Conservation (phyloP, 2,888 invertebrate species). For the Athalia cordata region DNA sequence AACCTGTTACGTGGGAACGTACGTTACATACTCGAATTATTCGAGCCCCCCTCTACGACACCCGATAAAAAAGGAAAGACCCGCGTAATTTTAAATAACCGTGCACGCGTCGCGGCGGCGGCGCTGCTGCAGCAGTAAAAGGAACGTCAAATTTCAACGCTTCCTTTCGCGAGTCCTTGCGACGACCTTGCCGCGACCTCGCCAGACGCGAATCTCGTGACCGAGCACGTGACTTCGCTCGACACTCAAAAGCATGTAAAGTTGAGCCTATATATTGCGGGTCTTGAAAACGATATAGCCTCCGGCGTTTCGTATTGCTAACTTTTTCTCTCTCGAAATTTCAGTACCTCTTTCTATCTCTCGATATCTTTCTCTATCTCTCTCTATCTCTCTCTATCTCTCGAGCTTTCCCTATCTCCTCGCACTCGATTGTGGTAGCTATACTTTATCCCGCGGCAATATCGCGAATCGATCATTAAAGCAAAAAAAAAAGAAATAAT, state of each 20-base stretch:
- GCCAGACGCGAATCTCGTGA: conserved; percentile 37
- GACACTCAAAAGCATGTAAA: conserved; percentile 13
- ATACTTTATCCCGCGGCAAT: not conserved
- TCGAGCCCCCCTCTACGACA: conserved; percentile 4
- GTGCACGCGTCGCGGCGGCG: not conserved
- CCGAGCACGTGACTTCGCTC: conserved; percentile 29
- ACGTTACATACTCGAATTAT: too few species aligned
- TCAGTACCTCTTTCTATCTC: not conserved
- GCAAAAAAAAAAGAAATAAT: too few species aligned
- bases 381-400: too few species aligned
- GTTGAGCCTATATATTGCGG: conserved; percentile 4
- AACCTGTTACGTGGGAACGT: not conserved
- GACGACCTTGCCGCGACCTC: conserved; percentile 39
- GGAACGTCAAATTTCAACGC: conserved; percentile 7
- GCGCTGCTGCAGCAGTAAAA: not conserved
- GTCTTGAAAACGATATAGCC: conserved; percentile 18
- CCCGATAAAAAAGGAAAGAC: not conserved
- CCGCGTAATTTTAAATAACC: too few species aligned
- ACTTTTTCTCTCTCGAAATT: not conserved
- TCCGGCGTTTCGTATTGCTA: not conserved
- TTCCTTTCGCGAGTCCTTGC: conserved; percentile 38
- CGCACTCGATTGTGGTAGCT: too few species aligned
- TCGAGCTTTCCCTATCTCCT: too few species aligned
- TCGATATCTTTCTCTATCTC: not conserved
- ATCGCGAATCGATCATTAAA: too few species aligned